Evolutionary conservation across 2,113 vertebrate species (phyloP), one percentile per base, ranked within the genome.

Genomic region (Mormyrus lacerda): DNA sequence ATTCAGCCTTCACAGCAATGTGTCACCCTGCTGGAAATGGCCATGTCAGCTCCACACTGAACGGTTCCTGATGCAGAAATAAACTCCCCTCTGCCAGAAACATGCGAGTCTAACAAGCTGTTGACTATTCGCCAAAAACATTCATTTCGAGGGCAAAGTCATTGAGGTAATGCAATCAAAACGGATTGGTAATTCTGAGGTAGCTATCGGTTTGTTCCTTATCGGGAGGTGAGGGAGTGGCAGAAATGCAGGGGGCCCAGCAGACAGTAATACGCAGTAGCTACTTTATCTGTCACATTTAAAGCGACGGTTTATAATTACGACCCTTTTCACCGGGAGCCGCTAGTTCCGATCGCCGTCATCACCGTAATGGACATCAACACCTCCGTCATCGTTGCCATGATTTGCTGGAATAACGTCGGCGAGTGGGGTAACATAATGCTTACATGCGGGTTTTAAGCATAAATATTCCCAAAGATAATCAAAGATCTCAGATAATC

Each of bases 1-100:
- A 94, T 93, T 94, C 92, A 93, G 93, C 91, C 94, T 93, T 93
- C 93, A 90, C 93, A 89, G 93, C 90, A 93, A 93, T 93, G 92
- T 91, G 92, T 91, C 92, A 90, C 89, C 89, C 90, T 92, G 90
- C 93, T 95, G 69, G 87, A 93, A 94, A 95, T 92, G 92, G 93
- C 91, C 94, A 94, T 91, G 92, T 88, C 73, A 91, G 91, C 91
- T 90, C 35, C 11, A 15, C 85, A 88, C 88, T 92, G 47, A 86
- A 87, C 45, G 89, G 87, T 89, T 87, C 9, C 76, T 90, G 89
- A 92, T 90, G 91, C 90, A 91, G 84, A 89, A 11, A 65, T 2
- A 65, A 85, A 39, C 17, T 21, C 50, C 35, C 27, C 9, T 19
- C 88, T 44, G 65, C 76, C 31, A 87, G 58, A 42, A 44, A 44